Conservation (phyloP, 2,797 vertebrate genomes). For the Labroides dimidiatus region DNA sequence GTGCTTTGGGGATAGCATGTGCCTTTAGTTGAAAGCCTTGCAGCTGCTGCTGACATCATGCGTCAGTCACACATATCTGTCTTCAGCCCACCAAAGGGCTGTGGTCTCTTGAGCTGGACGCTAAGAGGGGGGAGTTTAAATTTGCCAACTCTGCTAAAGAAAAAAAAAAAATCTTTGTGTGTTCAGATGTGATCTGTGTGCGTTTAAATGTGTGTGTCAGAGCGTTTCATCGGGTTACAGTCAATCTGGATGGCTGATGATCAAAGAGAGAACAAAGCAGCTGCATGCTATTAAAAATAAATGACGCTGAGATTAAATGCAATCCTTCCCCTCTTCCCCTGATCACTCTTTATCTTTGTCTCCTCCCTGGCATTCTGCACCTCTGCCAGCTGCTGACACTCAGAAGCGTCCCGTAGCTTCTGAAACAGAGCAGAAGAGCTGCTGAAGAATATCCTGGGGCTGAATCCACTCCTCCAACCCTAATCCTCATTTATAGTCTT, state of each 20-base stretch:
- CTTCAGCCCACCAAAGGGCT: conserved; percentile 9
- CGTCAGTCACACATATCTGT: conserved; percentile 34
- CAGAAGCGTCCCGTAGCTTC: conserved; percentile 69
- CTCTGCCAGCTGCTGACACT: conserved; percentile 77
- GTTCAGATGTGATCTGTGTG: background rate
- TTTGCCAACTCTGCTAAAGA: background rate
- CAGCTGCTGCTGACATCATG: conserved; percentile 21
- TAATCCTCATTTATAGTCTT: conserved; percentile 32
- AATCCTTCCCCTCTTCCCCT: conserved; percentile 62
- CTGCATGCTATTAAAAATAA: conserved; percentile 85
- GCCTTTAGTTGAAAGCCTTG: conserved; percentile 6
- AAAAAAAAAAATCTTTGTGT: too few relatives aligned
- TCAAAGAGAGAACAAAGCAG: conserved; percentile 83
- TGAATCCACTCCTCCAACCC: conserved; percentile 37
- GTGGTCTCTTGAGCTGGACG: background rate
- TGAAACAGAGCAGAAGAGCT: conserved; percentile 56
- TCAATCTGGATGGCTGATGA: conserved; percentile 80
- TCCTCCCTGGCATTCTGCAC: conserved; percentile 63
- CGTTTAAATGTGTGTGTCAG: conserved; percentile 20
- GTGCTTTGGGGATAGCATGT: conserved; percentile 1
- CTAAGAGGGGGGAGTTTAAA: conserved; percentile 12
- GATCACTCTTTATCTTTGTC: conserved; percentile 70
- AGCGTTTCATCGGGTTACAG: conserved; percentile 55
- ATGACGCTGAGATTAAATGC: conserved; percentile 75
- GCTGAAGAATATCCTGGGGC: conserved; percentile 66